Evolutionary conservation across 2,797 vertebrate species (phyloP).

Genomic region (Serranus cabrilla): DNA sequence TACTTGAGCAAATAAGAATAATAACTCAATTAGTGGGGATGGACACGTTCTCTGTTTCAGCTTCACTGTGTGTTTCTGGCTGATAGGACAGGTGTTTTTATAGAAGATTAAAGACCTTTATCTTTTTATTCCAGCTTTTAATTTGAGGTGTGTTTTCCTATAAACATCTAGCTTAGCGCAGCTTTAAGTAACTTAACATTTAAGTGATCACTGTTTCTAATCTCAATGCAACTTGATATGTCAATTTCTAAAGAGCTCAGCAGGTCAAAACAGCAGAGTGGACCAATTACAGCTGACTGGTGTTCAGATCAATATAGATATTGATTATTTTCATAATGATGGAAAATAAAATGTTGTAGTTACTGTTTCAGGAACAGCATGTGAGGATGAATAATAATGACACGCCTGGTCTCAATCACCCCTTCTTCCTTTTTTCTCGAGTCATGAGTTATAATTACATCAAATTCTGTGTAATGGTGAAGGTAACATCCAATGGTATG

Average conservation of each 20-base stretch:
- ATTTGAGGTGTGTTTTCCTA: neutral
- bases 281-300: neutral
- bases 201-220: conserved; percentile 21
- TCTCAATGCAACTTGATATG: conserved; percentile 2
- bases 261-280: neutral
- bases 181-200: neutral
- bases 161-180: neutral
- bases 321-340: neutral
- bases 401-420: neutral
- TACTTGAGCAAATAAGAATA: neutral
- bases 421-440: neutral
- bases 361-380: neutral
- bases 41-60: neutral
- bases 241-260: neutral
- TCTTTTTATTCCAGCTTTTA: too few relatives aligned
- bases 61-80: too few relatives aligned
- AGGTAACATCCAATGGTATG: neutral
- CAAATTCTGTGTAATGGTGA: neutral
- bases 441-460: conserved; percentile 4
- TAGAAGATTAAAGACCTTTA: too few relatives aligned
- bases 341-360: too few relatives aligned
- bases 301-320: neutral
- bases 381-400: conserved; percentile 20
- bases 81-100: too few relatives aligned
- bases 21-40: neutral